phyloP scores from a whole-genome alignment of 2,888 invertebrate species.

The Lysandra bellargus region DNA sequence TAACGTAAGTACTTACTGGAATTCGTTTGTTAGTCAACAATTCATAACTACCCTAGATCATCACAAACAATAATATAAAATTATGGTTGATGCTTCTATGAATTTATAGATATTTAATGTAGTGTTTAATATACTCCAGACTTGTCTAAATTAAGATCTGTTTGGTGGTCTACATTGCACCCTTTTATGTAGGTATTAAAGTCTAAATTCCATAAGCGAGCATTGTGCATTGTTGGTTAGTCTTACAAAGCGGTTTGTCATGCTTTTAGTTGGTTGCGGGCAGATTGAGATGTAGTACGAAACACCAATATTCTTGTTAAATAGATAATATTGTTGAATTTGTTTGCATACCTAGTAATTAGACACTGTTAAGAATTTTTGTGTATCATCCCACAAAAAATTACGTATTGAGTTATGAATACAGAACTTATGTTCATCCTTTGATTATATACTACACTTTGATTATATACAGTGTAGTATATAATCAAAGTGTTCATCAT shows the following conservation, averaged over 20 bases:
- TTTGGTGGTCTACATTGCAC: not conserved
- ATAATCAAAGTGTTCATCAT: no score
- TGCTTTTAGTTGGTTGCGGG: constrained; percentile 22
- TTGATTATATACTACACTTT: no score
- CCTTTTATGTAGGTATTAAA: not conserved
- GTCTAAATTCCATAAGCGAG: not conserved
- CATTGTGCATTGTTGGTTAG: constrained; percentile 1
- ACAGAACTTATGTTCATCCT: no score
- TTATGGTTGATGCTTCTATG: not conserved
- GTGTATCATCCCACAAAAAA: no score
- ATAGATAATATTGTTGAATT: not conserved
- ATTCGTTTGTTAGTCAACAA: no score
- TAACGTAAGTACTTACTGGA: no score
- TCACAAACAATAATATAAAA: not conserved
- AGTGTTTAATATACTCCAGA: constrained; percentile 3
- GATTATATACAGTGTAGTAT: no score
- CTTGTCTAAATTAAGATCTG: not conserved
- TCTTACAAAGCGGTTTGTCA: constrained; percentile 14
- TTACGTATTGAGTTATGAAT: no score
- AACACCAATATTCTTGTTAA: not conserved
- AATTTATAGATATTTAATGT: not conserved
- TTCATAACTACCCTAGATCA: no score
- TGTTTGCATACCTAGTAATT: not conserved
- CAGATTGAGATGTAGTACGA: not conserved
- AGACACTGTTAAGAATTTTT: no score